A percentile compares a stretch with the other conserved stretches of the same genome.
These are phyloP conservation scores for Athene cunicularia DNA, from an alignment of 2,113 vertebrate species.

Conservation along the genomic window DNA sequence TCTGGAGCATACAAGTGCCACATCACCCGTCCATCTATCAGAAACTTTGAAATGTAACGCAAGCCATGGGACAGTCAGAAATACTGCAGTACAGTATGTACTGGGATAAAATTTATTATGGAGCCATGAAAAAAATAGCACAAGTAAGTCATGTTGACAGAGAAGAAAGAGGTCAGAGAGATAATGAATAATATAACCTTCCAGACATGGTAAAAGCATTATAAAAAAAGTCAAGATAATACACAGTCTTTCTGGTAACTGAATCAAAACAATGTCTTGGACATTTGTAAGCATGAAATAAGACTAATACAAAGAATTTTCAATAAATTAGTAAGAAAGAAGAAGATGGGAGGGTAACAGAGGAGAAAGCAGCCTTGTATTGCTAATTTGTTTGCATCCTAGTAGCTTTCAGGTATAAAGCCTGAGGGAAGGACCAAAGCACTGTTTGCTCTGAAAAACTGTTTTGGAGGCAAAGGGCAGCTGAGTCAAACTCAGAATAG, in stretches of 20 bases:
- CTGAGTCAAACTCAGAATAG: not conserved
- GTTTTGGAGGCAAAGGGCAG: not conserved
- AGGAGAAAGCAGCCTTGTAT: not conserved
- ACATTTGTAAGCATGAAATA: not conserved
- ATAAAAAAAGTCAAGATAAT: not conserved
- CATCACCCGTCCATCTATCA: not conserved
- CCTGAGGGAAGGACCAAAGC: not conserved
- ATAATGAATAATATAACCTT: not conserved
- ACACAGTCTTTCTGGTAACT: not conserved
- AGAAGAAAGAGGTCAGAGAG: not conserved
- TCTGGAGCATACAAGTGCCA: rapidly evolving
- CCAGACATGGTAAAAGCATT: not conserved
- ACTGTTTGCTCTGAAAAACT: not conserved
- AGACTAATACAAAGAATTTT: not conserved
- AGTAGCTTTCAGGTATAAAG: not conserved
- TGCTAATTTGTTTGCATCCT: not conserved
- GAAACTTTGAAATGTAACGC: not conserved
- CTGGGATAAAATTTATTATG: not conserved
- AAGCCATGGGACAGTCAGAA: not conserved
- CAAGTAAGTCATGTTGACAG: not conserved
- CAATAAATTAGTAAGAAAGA: not conserved
- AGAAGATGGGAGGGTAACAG: not conserved
- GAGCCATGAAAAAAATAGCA: not conserved
- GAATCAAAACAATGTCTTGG: not conserved
- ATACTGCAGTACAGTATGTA: not conserved